Evolutionary conservation across 2,888 invertebrate species (phyloP), one percentile per base, ranked within the genome.

Genomic region (Orthosia gracilis): DNA sequence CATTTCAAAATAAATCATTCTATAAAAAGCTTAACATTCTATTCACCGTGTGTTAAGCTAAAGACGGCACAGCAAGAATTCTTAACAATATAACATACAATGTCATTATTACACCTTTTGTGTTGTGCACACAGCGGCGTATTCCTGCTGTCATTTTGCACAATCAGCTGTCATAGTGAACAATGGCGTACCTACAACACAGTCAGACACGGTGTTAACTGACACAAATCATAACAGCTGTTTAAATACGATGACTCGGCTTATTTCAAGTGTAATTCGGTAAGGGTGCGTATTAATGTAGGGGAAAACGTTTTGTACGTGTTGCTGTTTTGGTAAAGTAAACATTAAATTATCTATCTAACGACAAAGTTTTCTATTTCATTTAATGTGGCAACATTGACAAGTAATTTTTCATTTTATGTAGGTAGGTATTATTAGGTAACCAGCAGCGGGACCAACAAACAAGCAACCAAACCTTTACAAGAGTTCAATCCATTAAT

Each of bases 181-280:
- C 86, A 86, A 86, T 78, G 76, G 67, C 76, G 75, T 73, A 66
- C 67, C 68, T 83, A 65, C 67, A 63, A 81, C 76, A 84, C 79
- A 80, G 73, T 49, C 75, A 76, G 68, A 69, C 73, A 70, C 78
- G 45, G 74, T 85, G 78, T 73, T 82, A 73, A 83, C 85, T 76
- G 76, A 78, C 85, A 85, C 76, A 83, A 85, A 78, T 87, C 87
- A 85, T 73, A 82, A 78, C 80, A 85, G 66, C 73, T 80, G 78
- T 80, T 78, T 74, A 78, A 73, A 78, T 71, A 69, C 64, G 71
- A 78, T 87, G 76, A 82, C 61, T 67, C 52, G 40, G 63, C 49
- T 61, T 61, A 71, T 76, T 85, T 80, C 17, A 64, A 78, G 73
- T 82, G 69, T 75, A 55, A 58, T 54, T 50, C 23, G 59, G 15